A percentile compares a stretch with the other conserved stretches of the same genome.
Conservation (phyloP, 2,797 vertebrate species). For the Alosa sapidissima region DNA sequence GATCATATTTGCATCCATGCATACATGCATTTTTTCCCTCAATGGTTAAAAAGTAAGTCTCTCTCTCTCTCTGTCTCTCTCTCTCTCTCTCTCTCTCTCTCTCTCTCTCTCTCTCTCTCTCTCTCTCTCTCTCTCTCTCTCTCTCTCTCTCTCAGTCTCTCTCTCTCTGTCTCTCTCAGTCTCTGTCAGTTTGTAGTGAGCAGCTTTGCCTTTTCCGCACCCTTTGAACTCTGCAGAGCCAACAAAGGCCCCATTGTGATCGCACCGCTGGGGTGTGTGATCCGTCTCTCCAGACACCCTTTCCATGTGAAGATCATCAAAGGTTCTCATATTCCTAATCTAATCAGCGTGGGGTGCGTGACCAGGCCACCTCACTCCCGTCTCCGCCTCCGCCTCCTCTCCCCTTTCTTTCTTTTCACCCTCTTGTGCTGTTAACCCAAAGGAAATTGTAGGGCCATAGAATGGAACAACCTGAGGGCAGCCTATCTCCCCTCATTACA, state of each 20-base stretch:
- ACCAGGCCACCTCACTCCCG: conserved; percentile 24
- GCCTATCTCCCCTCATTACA: conserved; percentile 20
- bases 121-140: too few species aligned
- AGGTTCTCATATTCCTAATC: conserved; percentile 27
- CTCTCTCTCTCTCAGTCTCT: neutral
- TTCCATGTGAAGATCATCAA: conserved; percentile 44
- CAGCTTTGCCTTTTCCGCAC: conserved; percentile 7
- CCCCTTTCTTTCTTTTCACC: neutral
- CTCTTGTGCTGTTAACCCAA: neutral
- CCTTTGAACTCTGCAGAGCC: conserved; percentile 24
- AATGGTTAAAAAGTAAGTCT: conserved; percentile 8
- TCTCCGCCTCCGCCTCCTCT: neutral
- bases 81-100: too few species aligned
- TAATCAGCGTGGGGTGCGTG: conserved; percentile 40
- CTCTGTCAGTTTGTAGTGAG: conserved; percentile 14
- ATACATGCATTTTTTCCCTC: neutral
- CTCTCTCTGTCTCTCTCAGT: too few species aligned
- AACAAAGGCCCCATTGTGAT: conserved; percentile 42
- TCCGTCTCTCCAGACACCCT: conserved; percentile 40
- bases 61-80: neutral
- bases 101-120: too few species aligned
- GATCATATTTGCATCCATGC: neutral
- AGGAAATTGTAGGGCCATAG: conserved; percentile 7
- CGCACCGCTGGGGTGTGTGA: conserved; percentile 29
- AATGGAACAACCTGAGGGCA: conserved; percentile 14